Conservation (phyloP, 2,888 invertebrate genomes). For the Charanyca ferruginea region DNA sequence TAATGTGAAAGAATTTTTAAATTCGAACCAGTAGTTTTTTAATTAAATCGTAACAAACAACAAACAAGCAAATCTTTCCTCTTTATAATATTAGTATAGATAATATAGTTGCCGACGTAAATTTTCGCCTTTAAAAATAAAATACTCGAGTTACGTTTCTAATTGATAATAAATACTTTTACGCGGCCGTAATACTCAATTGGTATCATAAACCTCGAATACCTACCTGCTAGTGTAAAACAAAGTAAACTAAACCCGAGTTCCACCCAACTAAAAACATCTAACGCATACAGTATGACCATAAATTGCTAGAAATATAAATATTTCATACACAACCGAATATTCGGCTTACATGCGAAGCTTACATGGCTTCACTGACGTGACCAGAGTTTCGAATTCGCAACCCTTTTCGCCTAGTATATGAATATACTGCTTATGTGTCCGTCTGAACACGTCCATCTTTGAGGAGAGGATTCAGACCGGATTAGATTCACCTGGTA, state of each 20-base stretch:
- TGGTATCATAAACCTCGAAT: slow-evolving; percentile 19
- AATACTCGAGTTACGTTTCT: no score
- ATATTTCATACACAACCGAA: slow-evolving; percentile 46
- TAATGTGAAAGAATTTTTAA: no score
- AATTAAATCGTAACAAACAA: no score
- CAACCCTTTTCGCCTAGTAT: slow-evolving; percentile 49
- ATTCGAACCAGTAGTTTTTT: no score
- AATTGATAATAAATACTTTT: background rate
- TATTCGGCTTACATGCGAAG: slow-evolving; percentile 51
- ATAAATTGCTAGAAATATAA: slow-evolving; percentile 51
- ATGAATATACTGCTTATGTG: slow-evolving; percentile 22
- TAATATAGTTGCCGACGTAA: no score
- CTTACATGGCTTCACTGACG: slow-evolving; percentile 44
- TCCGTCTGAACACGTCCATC: slow-evolving; percentile 6
- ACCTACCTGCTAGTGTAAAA: background rate
- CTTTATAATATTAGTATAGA: no score
- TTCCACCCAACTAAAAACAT: slow-evolving; percentile 25
- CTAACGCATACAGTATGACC: slow-evolving; percentile 24
- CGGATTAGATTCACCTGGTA: slow-evolving; percentile 3
- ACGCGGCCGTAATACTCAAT: slow-evolving; percentile 4
- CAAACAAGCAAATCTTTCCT: no score
- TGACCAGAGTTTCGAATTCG: slow-evolving; percentile 44
- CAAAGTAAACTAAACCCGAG: slow-evolving; percentile 19
- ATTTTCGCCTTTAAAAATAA: no score
- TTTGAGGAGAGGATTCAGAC: slow-evolving; percentile 4